A percentile compares a stretch with the other conserved stretches of the same genome.
phyloP scores from a whole-genome alignment of 1,140 invertebrate genomes.

The Trichomalopsis sarcophagae region DNA sequence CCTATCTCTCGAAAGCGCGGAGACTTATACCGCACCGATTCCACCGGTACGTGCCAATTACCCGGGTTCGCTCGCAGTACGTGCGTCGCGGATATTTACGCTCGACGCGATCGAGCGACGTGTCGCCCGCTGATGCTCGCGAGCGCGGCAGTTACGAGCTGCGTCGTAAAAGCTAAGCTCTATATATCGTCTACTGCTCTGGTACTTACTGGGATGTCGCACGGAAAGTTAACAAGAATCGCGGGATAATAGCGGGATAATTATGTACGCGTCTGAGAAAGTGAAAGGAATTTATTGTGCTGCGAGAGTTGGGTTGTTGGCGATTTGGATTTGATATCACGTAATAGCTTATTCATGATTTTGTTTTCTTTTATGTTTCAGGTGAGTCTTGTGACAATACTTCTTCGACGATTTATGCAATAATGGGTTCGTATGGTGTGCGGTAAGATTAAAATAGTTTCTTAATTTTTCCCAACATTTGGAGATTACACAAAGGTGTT shows the following conservation, averaged over 20 bases:
- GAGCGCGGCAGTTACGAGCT: constrained; percentile 1
- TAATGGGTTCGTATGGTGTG: background rate
- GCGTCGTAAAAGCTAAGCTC: constrained; percentile 3
- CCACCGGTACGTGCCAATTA: constrained; percentile 24
- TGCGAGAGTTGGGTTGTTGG: too few species aligned
- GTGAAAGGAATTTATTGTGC: background rate
- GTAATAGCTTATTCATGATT: background rate
- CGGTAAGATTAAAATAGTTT: background rate
- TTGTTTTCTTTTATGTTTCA: constrained; percentile 2
- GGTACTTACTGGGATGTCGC: background rate
- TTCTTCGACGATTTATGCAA: background rate
- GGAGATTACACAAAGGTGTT: too few species aligned
- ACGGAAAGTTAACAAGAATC: constrained; percentile 5
- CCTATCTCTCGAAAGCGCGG: too few species aligned
- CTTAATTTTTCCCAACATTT: too few species aligned
- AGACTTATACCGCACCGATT: background rate
- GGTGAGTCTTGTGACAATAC: background rate
- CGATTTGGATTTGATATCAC: background rate
- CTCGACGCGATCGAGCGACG: constrained; percentile 28
- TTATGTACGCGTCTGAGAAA: background rate
- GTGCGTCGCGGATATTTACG: constrained; percentile 16
- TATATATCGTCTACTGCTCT: background rate
- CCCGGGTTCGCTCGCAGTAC: background rate
- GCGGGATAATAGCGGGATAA: background rate
- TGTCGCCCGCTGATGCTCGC: background rate